Base-by-base conservation (phyloP, 2,888 invertebrate genomes). In the Argyresthia albistria region DNA sequence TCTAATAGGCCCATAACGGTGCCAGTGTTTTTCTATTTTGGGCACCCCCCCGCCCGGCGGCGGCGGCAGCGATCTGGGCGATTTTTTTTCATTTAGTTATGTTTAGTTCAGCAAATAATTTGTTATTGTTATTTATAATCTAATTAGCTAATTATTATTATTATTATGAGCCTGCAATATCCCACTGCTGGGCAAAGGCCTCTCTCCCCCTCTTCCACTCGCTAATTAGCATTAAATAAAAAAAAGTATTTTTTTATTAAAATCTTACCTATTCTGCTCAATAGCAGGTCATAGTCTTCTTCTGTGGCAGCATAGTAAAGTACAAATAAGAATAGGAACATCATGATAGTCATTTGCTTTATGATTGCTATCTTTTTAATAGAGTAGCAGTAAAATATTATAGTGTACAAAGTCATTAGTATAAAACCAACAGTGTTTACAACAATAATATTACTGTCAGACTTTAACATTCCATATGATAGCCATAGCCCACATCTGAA, bases 401-500 rank as follows among this genome's bases (percentile, higher is more conserved):
- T 63, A 4, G 91, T 88, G 69, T 96, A 96, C 35, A 87, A 75
- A 48, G 91, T 73, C 88, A 95, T 94, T 50, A 96, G 80, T 10
- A 89, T 74, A 4, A 92, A 73, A 12, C 96, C 96, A 62, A 95
- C 89, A 37, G 88, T 76, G 73, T 97, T 97, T 0, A 96, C 94
- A 64, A 92, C 76, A 51, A 93, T 88, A 60, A 96, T 88, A 55
- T 92, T 93, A 52, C 81, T 80, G 68, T 96, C 95, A 58, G 88
- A 77, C 63, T 93, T 93, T 53, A 93, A 75, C 57, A 92, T 80
- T 37, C 95, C 96, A 80, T 97, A 97, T 50, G 93, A 84, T 37
- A 95, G 76, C 96, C 96, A 96, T 54, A 95, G 80, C 60, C 90
- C 90, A 65, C 93, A 91, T 58, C 94, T 94, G 83, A 55, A 89